Base-by-base conservation (phyloP, 30 jellyfish, hydroid and myxozoan species). In the Turritopsis dohrnii region DNA sequence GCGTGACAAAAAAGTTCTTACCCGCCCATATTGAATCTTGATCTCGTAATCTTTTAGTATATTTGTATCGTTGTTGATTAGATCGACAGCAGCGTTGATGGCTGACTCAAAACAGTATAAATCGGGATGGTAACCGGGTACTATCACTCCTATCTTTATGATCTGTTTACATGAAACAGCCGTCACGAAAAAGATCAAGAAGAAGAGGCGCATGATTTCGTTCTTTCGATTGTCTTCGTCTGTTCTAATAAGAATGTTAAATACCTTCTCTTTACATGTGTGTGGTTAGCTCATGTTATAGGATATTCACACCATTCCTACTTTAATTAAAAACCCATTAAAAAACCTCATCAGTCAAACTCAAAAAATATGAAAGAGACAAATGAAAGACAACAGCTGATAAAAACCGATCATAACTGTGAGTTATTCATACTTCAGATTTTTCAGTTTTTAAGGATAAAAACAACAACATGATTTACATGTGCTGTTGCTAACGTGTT, bases 11-110 rank as follows among this genome's bases (percentile, higher is more conserved):
- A 69, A 23, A 23, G 9, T 69, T 69, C 8, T 0, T 27, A 69
- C 77, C 31, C 28, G 31, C 22, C 60, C 60, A 41, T 3, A 41
- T 41, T 41, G 60, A 41, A 27, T 69, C 19, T 69, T 52, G 53
- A 74, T 26, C 24, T 74, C 83, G 21, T 74, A 74, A 29, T 74
- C 24, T 74, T 24, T 74, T 52, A 74, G 83, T 7, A 74, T 74
- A 27, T 16, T 74, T 72, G 53, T 30, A 21, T 74, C 83, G 24
- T 74, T 74, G 65, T 74, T 74, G 53, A 74, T 74, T 52, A 23
- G 83, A 16, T 22, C 7, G 9, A 74, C 83, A 29, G 83, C 53
- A 52, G 83, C 8, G 24, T 27, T 26, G 8, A 74, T 74, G 65
- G 83, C 83, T 0, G 83, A 1, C 26, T 74, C 26, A 74, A 74